phyloP scores from a whole-genome alignment of 2,888 invertebrate genomes.

The Andrena fulva region DNA sequence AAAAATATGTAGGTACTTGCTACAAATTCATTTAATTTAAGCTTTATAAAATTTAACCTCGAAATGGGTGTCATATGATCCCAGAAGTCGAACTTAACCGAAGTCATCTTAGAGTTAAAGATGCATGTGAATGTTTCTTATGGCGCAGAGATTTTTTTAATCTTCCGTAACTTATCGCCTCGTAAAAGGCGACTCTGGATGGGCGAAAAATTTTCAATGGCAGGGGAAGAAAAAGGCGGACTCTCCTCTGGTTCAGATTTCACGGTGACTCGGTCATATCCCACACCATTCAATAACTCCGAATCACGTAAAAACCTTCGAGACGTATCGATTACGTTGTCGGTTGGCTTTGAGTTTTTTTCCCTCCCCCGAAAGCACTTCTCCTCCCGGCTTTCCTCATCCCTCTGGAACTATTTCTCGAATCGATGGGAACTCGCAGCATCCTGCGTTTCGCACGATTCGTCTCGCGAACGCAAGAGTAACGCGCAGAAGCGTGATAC shows the following conservation, averaged over 20 bases:
- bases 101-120: background rate
- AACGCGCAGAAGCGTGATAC: background rate
- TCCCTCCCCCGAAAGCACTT: conserved; percentile 43
- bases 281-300: conserved; percentile 62
- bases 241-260: conserved; percentile 6
- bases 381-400: conserved; percentile 15
- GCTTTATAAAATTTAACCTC: no score
- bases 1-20: no score
- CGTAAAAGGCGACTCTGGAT: background rate
- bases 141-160: background rate
- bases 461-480: background rate
- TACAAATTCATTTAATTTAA: no score
- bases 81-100: no score
- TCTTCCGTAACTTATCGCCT: background rate
- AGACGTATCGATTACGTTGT: conserved; percentile 71
- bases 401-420: conserved; percentile 24
- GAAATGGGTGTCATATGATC: no score
- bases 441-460: conserved; percentile 36
- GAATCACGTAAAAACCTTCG: conserved; percentile 65
- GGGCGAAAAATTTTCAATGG: conserved; percentile 6
- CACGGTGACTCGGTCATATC: conserved; percentile 54
- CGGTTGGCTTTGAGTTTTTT: conserved; percentile 61
- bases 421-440: conserved; percentile 46
- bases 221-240: conserved; percentile 11
- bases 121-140: background rate